Evolutionary conservation across 30 jellyfish, hydroid and myxozoan species (phyloP).

Genomic region (Sanderia malayensis): DNA sequence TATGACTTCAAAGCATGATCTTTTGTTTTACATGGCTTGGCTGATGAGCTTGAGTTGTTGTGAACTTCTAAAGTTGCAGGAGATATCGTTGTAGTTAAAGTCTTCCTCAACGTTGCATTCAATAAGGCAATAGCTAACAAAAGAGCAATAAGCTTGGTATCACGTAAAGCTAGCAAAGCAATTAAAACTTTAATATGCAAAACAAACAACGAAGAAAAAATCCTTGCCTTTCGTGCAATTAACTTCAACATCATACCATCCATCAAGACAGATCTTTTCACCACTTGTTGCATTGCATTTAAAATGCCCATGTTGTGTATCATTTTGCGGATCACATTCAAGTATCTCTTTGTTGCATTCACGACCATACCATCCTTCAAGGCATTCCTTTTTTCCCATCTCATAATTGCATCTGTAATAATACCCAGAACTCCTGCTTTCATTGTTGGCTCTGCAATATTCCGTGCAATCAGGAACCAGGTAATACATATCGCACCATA

Average conservation of each 20-base stretch:
- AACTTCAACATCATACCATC: conserved; percentile 48
- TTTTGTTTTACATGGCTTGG: not conserved
- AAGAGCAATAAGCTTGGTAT: not conserved
- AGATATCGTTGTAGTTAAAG: too few species aligned
- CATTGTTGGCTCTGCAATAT: conserved; percentile 48
- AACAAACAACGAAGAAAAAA: not conserved
- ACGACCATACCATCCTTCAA: conserved; percentile 55
- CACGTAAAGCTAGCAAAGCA: not conserved
- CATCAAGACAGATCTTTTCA: conserved; percentile 55
- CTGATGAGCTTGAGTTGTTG: too few species aligned
- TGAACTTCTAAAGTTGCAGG: too few species aligned
- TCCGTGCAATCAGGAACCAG: conserved; percentile 66
- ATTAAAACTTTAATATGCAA: not conserved
- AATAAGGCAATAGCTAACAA: too few species aligned
- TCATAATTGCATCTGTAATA: conserved; percentile 56
- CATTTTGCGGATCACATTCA: conserved; percentile 46
- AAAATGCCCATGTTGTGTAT: conserved; percentile 58
- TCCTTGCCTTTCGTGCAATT: conserved; percentile 65
- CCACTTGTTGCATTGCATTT: conserved; percentile 46
- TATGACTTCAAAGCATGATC: not conserved
- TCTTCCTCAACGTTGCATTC: too few species aligned
- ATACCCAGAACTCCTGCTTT: conserved; percentile 52
- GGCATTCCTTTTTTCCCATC: conserved; percentile 47
- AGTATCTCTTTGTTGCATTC: conserved; percentile 12
- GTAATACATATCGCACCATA: conserved; percentile 32